phyloP scores from a whole-genome alignment of 2,113 vertebrate species.

The Myotis lucifugus region DNA sequence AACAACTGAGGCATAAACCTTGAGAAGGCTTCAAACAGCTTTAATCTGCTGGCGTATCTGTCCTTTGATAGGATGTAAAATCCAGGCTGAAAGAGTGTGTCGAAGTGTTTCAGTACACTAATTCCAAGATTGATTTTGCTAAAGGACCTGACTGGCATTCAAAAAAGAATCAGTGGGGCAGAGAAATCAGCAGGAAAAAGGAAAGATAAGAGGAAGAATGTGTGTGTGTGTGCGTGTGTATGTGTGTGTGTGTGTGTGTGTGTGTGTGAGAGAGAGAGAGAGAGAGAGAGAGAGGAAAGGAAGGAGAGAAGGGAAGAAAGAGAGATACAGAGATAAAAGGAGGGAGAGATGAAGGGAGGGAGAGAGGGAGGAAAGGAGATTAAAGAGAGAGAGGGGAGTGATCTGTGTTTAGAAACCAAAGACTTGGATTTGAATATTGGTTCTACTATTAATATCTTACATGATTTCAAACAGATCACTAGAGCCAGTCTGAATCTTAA shows the following conservation, averaged over 20 bases:
- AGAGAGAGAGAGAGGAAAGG: fast-evolving
- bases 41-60: conserved; percentile 43
- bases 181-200: background rate
- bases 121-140: conserved; percentile 65
- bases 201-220: background rate
- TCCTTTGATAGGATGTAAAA: conserved; percentile 68
- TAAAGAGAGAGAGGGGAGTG: background rate
- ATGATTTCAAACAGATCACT: background rate
- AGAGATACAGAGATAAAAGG: background rate
- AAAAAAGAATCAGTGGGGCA: background rate
- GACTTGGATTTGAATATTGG: background rate
- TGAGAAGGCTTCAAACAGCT: conserved; percentile 61
- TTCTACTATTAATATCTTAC: background rate
- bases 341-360: background rate
- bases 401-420: background rate
- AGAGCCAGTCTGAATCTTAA: background rate
- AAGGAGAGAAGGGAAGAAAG: background rate
- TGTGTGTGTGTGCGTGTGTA: too few species aligned
- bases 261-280: background rate
- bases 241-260: too few species aligned
- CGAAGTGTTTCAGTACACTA: conserved; percentile 54
- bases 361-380: too few species aligned
- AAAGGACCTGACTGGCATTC: conserved; percentile 54
- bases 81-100: conserved; percentile 47
- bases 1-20: conserved; percentile 65